A percentile compares a stretch with the other conserved stretches of the same genome.
These are phyloP conservation scores for Argynnis bischoffii DNA, from an alignment of 2,888 invertebrate genomes.

Conservation along the genomic window DNA sequence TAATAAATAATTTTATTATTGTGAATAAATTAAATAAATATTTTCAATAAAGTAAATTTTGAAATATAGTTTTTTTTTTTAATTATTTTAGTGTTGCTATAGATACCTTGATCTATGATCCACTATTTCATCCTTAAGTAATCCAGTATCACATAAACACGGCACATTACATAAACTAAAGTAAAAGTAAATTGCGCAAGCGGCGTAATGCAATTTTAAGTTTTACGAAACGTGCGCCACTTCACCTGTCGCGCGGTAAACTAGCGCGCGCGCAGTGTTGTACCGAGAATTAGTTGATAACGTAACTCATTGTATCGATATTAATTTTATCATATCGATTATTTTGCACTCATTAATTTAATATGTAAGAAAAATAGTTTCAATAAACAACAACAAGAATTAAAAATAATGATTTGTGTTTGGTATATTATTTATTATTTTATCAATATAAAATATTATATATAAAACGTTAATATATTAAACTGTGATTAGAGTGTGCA, in stretches of 20 bases:
- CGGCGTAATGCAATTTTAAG: slow-evolving; percentile 43
- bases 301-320: slow-evolving; percentile 25
- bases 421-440: not conserved
- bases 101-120: not conserved
- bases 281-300: slow-evolving; percentile 31
- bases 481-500: too few relatives aligned
- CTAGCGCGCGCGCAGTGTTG: slow-evolving; percentile 55
- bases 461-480: too few relatives aligned
- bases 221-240: slow-evolving; percentile 52
- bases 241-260: slow-evolving; percentile 65
- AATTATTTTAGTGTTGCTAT: too few relatives aligned
- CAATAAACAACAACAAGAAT: too few relatives aligned
- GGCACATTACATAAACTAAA: slow-evolving; percentile 45
- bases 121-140: slow-evolving; percentile 6
- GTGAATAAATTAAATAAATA: too few relatives aligned
- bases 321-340: not conserved
- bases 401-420: too few relatives aligned
- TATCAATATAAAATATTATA: too few relatives aligned
- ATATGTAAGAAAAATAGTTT: too few relatives aligned
- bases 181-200: slow-evolving; percentile 48
- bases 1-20: too few relatives aligned
- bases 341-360: not conserved
- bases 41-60: too few relatives aligned
- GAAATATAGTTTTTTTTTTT: too few relatives aligned
- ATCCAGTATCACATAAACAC: slow-evolving; percentile 1